Evolutionary conservation across 2,113 vertebrate species (phyloP).

Genomic region (Nematolebias whitei): DNA sequence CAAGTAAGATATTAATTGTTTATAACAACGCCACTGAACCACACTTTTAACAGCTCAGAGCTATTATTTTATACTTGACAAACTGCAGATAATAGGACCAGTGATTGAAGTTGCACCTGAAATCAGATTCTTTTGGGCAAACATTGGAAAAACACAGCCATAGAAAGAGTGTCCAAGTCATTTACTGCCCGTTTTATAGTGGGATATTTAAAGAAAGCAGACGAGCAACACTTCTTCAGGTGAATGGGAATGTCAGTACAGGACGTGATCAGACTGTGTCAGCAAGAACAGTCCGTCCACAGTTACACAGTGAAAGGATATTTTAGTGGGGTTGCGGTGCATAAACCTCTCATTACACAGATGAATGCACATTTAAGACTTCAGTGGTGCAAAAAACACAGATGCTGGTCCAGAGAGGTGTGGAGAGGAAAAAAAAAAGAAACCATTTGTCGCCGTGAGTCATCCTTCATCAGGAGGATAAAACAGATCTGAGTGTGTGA

Average conservation of each 20-base stretch:
- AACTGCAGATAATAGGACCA: too few species aligned
- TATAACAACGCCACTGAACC: too few species aligned
- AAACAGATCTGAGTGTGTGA: slow-evolving; percentile 7
- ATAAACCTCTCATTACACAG: slow-evolving; percentile 35
- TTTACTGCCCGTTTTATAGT: background rate
- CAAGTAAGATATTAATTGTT: too few species aligned
- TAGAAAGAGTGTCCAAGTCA: background rate
- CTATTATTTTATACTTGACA: background rate
- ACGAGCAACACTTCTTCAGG: slow-evolving; percentile 6
- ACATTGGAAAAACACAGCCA: background rate
- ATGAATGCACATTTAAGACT: slow-evolving; percentile 30
- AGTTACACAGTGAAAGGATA: slow-evolving; percentile 18
- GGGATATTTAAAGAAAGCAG: slow-evolving; percentile 19
- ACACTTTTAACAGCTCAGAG: too few species aligned
- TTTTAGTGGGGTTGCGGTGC: slow-evolving; percentile 17
- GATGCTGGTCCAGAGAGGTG: slow-evolving; percentile 12
- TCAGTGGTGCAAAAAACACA: slow-evolving; percentile 15
- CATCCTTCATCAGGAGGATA: slow-evolving; percentile 6
- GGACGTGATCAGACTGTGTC: slow-evolving; percentile 31
- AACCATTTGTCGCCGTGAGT: slow-evolving; percentile 8
- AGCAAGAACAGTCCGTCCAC: slow-evolving; percentile 13
- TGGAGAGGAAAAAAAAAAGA: slow-evolving; percentile 7
- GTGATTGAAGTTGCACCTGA: background rate
- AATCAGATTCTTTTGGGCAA: background rate
- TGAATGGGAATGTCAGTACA: slow-evolving; percentile 18